phyloP scores from a whole-genome alignment of 1,140 invertebrate species.

The Battus philenor region DNA sequence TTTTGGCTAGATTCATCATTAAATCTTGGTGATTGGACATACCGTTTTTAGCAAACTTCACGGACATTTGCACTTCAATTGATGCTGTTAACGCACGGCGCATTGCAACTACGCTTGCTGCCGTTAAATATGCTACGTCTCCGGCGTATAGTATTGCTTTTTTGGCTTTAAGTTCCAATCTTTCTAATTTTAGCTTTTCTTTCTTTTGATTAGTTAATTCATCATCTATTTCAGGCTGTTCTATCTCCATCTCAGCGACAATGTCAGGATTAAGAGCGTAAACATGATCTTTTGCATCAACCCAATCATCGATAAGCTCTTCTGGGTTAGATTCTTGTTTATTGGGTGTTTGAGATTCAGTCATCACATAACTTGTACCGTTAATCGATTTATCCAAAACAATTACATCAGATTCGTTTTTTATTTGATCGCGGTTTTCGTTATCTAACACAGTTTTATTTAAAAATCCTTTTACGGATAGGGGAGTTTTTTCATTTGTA shows the following conservation, averaged over 20 bases:
- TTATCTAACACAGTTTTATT: slow-evolving; percentile 57
- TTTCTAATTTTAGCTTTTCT: slow-evolving; percentile 54
- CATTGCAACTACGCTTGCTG: slow-evolving; percentile 63
- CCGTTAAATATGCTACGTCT: slow-evolving; percentile 63
- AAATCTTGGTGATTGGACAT: slow-evolving; percentile 67
- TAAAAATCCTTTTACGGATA: slow-evolving; percentile 47
- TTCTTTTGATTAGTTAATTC: slow-evolving; percentile 49
- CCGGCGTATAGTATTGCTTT: slow-evolving; percentile 65
- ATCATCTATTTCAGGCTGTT: slow-evolving; percentile 50
- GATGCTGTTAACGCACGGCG: slow-evolving; percentile 61
- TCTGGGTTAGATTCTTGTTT: slow-evolving; percentile 42
- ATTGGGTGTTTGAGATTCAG: slow-evolving; percentile 39
- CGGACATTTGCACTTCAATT: slow-evolving; percentile 67
- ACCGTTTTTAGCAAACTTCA: slow-evolving; percentile 59
- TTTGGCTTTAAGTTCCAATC: slow-evolving; percentile 57
- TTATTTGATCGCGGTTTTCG: slow-evolving; percentile 31
- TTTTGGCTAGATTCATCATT: slow-evolving; percentile 69
- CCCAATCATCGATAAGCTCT: slow-evolving; percentile 52
- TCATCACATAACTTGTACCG: slow-evolving; percentile 34
- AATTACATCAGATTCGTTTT: slow-evolving; percentile 44
- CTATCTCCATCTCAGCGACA: slow-evolving; percentile 58
- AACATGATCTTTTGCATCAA: slow-evolving; percentile 45
- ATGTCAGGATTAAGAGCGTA: slow-evolving; percentile 49
- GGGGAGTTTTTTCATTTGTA: slow-evolving; percentile 19
- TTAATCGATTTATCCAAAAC: slow-evolving; percentile 50